Percentiles rank a stretch among this genome's conserved stretches.
Conservation (phyloP, 1,140 invertebrate genomes). For the Psilanteris sp. region DNA sequence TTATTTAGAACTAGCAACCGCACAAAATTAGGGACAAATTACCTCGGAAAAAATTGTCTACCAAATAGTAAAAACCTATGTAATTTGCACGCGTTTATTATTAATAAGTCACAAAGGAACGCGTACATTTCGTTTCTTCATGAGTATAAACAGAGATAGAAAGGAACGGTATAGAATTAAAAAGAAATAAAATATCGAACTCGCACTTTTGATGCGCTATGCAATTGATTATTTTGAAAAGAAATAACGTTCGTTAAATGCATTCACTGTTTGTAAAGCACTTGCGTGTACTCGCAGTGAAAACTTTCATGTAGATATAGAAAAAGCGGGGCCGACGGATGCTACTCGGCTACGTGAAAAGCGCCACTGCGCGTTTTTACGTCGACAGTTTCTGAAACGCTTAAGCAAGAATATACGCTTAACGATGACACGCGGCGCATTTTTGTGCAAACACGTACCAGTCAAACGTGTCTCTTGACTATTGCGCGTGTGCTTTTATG, state of each 20-base stretch:
- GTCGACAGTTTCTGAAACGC: constrained; percentile 43
- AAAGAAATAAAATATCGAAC: background rate
- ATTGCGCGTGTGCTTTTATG: constrained; percentile 20
- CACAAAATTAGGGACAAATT: too few relatives aligned
- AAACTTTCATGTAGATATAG: constrained; percentile 46
- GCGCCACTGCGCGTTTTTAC: constrained; percentile 46
- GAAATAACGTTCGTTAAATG: constrained; percentile 52
- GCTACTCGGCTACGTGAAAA: constrained; percentile 29
- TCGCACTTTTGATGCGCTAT: constrained; percentile 15
- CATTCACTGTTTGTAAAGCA: constrained; percentile 54
- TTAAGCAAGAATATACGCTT: constrained; percentile 50
- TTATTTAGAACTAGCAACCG: too few relatives aligned
- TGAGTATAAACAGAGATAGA: background rate
- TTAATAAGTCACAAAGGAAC: constrained; percentile 4
- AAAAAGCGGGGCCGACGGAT: constrained; percentile 41
- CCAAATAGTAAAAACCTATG: too few relatives aligned
- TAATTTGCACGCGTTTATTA: too few relatives aligned
- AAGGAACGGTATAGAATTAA: background rate
- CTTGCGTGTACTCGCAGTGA: constrained; percentile 42
- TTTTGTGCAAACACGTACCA: constrained; percentile 41
- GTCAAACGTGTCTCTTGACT: constrained; percentile 20
- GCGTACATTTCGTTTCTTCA: background rate
- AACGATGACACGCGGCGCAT: constrained; percentile 43
- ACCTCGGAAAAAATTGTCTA: too few relatives aligned
- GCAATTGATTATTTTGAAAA: constrained; percentile 59